These are phyloP conservation scores for Hypomecis atomaria DNA, from an alignment of 2,888 invertebrate genomes.

Conservation along the genomic window DNA sequence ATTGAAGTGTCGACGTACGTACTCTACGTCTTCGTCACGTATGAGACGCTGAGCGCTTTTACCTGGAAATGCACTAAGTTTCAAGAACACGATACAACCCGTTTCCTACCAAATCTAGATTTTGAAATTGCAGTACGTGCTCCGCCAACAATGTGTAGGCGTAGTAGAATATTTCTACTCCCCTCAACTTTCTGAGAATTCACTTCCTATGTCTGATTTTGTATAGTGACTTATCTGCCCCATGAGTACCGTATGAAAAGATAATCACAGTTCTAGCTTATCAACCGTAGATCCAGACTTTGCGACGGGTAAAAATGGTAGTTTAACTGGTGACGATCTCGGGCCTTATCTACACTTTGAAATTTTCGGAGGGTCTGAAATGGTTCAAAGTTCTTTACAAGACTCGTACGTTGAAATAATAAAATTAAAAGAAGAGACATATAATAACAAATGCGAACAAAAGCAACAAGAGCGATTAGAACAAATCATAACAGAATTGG, in stretches of 20 bases:
- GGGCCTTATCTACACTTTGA: constrained; percentile 18
- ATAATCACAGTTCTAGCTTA: constrained; percentile 42
- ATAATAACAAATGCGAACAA: constrained; percentile 10
- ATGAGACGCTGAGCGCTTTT: constrained; percentile 59
- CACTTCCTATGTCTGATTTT: constrained; percentile 51
- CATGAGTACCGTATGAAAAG: constrained; percentile 38
- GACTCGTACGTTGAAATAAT: neutral
- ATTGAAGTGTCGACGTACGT: constrained; percentile 68
- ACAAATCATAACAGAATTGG: constrained; percentile 52
- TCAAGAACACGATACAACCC: constrained; percentile 61
- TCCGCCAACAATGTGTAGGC: constrained; percentile 60
- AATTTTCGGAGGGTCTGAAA: constrained; percentile 21
- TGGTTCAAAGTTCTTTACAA: constrained; percentile 20
- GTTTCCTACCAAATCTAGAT: constrained; percentile 72
- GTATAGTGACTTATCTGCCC: constrained; percentile 44
- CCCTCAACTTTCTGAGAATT: constrained; percentile 54
- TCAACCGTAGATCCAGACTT: constrained; percentile 40
- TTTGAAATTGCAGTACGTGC: constrained; percentile 74
- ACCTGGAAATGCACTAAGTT: constrained; percentile 71
- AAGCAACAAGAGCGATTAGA: constrained; percentile 44
- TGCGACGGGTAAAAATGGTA: constrained; percentile 32
- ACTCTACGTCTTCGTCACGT: constrained; percentile 61
- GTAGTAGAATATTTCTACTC: constrained; percentile 53
- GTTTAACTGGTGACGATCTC: constrained; percentile 20
- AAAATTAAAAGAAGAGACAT: constrained; percentile 10